Evolutionary conservation across 1,140 invertebrate species (phyloP).

Genomic region (Linepithema humile): DNA sequence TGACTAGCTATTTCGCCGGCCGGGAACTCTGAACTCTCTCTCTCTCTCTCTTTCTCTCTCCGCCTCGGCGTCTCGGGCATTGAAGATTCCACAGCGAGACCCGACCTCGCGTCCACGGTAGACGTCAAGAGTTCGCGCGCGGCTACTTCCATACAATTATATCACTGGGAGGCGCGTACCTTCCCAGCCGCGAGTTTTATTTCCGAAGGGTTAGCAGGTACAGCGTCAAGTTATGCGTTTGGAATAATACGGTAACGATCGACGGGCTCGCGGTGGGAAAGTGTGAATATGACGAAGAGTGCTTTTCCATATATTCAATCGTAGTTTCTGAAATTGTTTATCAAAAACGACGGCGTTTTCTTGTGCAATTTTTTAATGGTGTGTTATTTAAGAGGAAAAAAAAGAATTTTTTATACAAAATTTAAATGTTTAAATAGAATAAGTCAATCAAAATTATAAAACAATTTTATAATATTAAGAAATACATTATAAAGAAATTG

Average conservation of each 20-base stretch:
- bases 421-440: not conserved
- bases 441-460: not conserved
- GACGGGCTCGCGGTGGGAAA: conserved; percentile 30
- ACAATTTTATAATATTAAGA: not conserved
- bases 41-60: not conserved
- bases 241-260: conserved; percentile 19
- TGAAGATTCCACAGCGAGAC: conserved; percentile 60
- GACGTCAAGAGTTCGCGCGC: conserved; percentile 49
- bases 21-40: conserved; percentile 68
- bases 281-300: conserved; percentile 25
- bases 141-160: conserved; percentile 54
- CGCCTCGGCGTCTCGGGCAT: conserved; percentile 52
- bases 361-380: not conserved
- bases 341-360: not conserved
- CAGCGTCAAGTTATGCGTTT: conserved; percentile 17
- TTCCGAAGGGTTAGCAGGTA: conserved; percentile 34
- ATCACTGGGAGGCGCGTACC: conserved; percentile 37
- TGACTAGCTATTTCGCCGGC: conserved; percentile 71
- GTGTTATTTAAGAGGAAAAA: not conserved
- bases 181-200: conserved; percentile 42
- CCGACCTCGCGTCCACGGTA: conserved; percentile 56
- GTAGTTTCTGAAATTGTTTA: not conserved
- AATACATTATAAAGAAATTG: not conserved
- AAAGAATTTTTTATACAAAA: not conserved
- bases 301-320: not conserved